Conservation (phyloP, 92 coral and sea anemone species). For the Diadumene lineata region DNA sequence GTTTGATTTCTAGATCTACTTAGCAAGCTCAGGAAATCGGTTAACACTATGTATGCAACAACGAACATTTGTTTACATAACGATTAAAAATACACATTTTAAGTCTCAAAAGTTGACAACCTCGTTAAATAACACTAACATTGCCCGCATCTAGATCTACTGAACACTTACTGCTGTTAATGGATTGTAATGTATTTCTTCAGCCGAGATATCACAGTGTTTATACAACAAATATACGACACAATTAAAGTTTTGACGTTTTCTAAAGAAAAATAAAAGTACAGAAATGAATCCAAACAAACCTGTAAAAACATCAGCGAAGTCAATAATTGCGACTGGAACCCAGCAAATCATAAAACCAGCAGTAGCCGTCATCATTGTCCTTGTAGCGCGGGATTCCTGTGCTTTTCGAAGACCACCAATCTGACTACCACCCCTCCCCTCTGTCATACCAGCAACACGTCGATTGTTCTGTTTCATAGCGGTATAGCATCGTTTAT, state of each 20-base stretch:
- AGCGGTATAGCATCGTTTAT: conserved; percentile 50
- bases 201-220: neutral
- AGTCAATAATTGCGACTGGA: conserved; percentile 64
- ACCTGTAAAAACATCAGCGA: conserved; percentile 51
- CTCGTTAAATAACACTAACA: neutral
- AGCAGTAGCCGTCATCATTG: conserved; percentile 70
- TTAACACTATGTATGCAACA: no score
- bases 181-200: neutral
- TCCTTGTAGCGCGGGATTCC: conserved; percentile 67
- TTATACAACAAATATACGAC: neutral
- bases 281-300: neutral
- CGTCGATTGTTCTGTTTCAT: conserved; percentile 57
- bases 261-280: neutral
- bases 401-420: conserved; percentile 40
- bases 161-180: neutral
- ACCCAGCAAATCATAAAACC: conserved; percentile 64
- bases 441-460: conserved; percentile 48
- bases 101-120: neutral
- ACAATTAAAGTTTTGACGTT: no score
- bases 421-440: neutral
- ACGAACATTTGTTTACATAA: neutral
- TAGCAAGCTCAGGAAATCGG: no score
- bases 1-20: no score
- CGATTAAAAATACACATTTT: neutral
- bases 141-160: neutral